phyloP scores from a whole-genome alignment of 2,797 vertebrate species.

The Micrastur ruficollis region DNA sequence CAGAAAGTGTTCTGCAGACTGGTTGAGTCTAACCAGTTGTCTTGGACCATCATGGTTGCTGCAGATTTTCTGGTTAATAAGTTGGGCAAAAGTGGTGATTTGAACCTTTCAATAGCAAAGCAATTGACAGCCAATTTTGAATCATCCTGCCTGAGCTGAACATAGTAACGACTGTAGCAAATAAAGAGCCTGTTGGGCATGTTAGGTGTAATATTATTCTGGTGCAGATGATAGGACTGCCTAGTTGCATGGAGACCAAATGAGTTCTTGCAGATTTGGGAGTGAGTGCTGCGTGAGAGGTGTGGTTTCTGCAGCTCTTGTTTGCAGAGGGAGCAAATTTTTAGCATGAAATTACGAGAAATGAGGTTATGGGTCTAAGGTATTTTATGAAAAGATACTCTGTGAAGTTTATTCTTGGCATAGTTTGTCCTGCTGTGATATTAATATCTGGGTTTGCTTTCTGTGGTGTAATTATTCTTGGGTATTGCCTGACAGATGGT shows the following conservation, averaged over 20 bases:
- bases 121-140: not conserved
- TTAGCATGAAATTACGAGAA: not conserved
- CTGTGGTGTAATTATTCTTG: not conserved
- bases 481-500: not conserved
- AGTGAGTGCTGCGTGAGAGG: not conserved
- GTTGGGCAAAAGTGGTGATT: not conserved
- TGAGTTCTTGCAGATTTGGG: not conserved
- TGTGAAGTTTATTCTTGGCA: not conserved
- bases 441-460: not conserved
- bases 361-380: not conserved
- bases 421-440: not conserved
- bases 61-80: not conserved
- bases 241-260: not conserved
- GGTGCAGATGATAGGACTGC: not conserved
- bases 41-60: not conserved
- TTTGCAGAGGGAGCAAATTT: not conserved
- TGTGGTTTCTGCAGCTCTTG: not conserved
- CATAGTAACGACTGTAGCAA: not conserved
- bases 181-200: not conserved
- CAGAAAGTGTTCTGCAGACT: not conserved
- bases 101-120: not conserved
- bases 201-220: not conserved
- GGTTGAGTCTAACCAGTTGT: not conserved
- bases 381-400: not conserved
- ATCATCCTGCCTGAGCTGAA: not conserved